Conservation (phyloP, 2,888 invertebrate genomes). For the Campaea margaritaria region DNA sequence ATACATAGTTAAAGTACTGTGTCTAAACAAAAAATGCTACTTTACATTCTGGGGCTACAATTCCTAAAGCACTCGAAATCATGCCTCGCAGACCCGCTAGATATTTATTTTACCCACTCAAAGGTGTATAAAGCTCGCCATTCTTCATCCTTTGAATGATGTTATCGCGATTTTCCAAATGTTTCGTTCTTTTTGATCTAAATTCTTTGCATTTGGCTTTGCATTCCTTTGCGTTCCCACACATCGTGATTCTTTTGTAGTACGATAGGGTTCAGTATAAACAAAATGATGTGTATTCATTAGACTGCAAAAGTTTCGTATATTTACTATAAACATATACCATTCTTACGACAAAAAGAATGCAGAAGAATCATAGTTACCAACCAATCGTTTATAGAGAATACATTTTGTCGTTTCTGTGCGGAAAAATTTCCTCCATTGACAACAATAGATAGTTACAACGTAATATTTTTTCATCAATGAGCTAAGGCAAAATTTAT, state of each 20-base stretch:
- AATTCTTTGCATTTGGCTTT: slow-evolving; percentile 77
- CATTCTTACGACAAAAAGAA: neutral
- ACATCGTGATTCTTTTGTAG: slow-evolving; percentile 76
- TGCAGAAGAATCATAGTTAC: neutral
- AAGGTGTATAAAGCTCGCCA: slow-evolving; percentile 76
- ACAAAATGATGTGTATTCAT: slow-evolving; percentile 63
- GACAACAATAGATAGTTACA: neutral
- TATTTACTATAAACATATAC: neutral
- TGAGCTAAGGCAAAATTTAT: slow-evolving; percentile 58
- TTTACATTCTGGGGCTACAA: slow-evolving; percentile 11
- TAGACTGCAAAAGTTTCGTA: slow-evolving; percentile 39
- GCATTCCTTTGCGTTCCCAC: slow-evolving; percentile 68
- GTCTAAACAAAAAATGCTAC: slow-evolving; percentile 1
- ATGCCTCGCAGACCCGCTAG: slow-evolving; percentile 53
- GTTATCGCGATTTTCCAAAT: slow-evolving; percentile 79
- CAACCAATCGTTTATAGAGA: neutral
- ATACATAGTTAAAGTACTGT: slow-evolving; percentile 3
- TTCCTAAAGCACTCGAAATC: slow-evolving; percentile 19
- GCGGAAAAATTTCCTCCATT: neutral
- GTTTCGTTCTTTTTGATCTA: slow-evolving; percentile 80
- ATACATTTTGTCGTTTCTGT: neutral
- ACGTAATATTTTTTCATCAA: slow-evolving; percentile 20
- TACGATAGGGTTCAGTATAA: slow-evolving; percentile 65
- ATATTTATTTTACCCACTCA: slow-evolving; percentile 75
- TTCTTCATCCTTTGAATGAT: slow-evolving; percentile 80